phyloP scores from a whole-genome alignment of 2,797 vertebrate genomes.

The Okamejei kenojei region DNA sequence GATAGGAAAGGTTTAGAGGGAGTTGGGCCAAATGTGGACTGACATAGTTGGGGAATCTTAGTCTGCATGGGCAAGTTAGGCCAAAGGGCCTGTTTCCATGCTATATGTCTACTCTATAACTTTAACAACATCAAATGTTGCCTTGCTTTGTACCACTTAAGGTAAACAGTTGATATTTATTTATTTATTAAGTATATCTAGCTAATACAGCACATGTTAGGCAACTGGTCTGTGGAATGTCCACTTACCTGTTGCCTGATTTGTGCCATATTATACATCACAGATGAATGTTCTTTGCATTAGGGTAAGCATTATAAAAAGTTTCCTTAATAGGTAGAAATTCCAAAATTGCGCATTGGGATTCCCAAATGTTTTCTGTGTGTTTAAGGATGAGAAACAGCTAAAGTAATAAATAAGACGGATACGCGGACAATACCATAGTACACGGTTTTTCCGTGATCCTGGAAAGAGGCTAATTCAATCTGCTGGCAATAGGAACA shows the following conservation, averaged over 20 bases:
- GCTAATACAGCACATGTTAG: not conserved
- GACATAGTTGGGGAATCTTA: too few relatives aligned
- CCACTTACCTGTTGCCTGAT: not conserved
- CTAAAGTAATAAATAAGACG: conserved; percentile 25
- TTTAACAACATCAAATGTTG: not conserved
- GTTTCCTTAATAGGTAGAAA: not conserved
- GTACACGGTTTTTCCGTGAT: not conserved
- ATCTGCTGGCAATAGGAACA: conserved; percentile 18
- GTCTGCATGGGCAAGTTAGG: too few relatives aligned
- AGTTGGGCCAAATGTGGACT: too few relatives aligned
- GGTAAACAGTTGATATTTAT: too few relatives aligned
- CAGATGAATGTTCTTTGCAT: too few relatives aligned
- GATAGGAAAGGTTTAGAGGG: too few relatives aligned
- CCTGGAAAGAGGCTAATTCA: conserved; percentile 15
- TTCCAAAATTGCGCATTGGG: not conserved
- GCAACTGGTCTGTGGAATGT: not conserved
- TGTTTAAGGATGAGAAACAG: not conserved
- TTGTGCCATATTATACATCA: too few relatives aligned
- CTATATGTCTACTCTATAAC: too few relatives aligned
- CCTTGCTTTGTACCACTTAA: not conserved
- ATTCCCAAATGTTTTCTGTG: not conserved
- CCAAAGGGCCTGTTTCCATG: too few relatives aligned
- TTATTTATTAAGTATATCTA: too few relatives aligned
- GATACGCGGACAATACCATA: not conserved
- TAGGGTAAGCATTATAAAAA: too few relatives aligned